Base-by-base conservation (phyloP, 1,140 invertebrate species). In the Parasteatoda tepidariorum region DNA sequence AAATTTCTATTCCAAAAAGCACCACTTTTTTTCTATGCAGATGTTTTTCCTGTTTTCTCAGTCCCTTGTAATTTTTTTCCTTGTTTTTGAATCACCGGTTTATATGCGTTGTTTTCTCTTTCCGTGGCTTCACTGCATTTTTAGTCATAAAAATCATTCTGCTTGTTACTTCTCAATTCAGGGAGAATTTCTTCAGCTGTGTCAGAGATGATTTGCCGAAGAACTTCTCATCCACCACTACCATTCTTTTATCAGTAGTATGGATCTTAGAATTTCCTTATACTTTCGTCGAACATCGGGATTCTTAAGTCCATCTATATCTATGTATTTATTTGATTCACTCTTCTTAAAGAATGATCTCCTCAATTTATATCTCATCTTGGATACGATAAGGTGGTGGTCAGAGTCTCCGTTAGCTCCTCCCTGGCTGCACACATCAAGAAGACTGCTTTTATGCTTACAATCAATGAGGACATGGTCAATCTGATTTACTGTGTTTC, bases 401-500 rank as follows among this genome's bases (percentile, higher is more conserved):
- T 64, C 24, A 2, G 26, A 64, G 26, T 64, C 61, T 6, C 24
- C 26, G 61, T 28, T 59, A 4, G 18, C 18, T 59, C 55, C 61
- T 18, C 5, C 7, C 6, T 18, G 11, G 61, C 30, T 64, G 61
- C 30, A 30, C 3, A 64, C 61, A 64, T 64, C 61, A 18, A 59
- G n/a, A 6, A 59, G 5, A 24, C 55, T n/a, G 15, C 22, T 59
- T n/a, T n/a, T 18, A 59, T 59, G 55, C 22, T n/a, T 59, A 5
- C 22, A 4, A 59, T 59, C 55, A n/a, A 59, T 24, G 5, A 59
- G 4, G 18, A 59, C 6, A 59, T 59, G 55, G n/a, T 59, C 55
- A 24, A 59, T 59, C 55, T 59, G 55, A n/a, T 59, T 59, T 59
- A 59, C 5, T 59, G 55, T 59, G 55, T 59, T 59, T 59, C 55